A percentile compares a stretch with the other conserved stretches of the same genome.
phyloP scores from a whole-genome alignment of 2,113 vertebrate genomes.

The Psittacara wagleri region DNA sequence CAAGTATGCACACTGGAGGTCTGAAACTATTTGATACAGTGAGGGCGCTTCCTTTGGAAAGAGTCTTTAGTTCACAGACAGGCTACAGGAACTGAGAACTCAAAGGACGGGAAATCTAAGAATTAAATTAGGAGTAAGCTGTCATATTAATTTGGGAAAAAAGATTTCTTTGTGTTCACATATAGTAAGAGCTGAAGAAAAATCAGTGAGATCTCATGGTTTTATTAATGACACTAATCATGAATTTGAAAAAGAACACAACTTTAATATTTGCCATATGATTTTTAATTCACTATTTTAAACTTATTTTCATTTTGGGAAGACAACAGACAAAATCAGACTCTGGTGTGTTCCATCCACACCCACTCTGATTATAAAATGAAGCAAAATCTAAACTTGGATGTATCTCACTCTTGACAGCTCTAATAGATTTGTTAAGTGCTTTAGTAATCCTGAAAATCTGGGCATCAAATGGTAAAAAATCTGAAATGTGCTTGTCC shows the following conservation, averaged over 20 bases:
- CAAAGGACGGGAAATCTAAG: background rate
- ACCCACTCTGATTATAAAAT: background rate
- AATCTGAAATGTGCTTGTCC: background rate
- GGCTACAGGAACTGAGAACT: background rate
- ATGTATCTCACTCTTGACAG: background rate
- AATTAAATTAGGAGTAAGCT: background rate
- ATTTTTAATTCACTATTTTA: background rate
- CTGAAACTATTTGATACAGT: background rate
- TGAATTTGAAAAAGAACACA: background rate
- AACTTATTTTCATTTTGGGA: background rate
- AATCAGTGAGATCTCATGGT: background rate
- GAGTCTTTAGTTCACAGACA: background rate
- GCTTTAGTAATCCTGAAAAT: background rate
- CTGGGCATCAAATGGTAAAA: background rate
- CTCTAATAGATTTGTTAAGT: background rate
- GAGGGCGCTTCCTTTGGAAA: background rate
- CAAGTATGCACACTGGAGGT: background rate
- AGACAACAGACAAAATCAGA: background rate
- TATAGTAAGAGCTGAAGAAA: background rate
- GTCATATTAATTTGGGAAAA: background rate
- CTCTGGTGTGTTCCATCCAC: background rate
- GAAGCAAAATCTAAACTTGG: background rate
- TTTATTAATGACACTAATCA: background rate
- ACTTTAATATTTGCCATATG: background rate
- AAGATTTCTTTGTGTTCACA: background rate